Percentiles rank a stretch among this genome's conserved stretches.
Conservation (phyloP, 2,113 vertebrate genomes). For the Empidonax alnorum region DNA sequence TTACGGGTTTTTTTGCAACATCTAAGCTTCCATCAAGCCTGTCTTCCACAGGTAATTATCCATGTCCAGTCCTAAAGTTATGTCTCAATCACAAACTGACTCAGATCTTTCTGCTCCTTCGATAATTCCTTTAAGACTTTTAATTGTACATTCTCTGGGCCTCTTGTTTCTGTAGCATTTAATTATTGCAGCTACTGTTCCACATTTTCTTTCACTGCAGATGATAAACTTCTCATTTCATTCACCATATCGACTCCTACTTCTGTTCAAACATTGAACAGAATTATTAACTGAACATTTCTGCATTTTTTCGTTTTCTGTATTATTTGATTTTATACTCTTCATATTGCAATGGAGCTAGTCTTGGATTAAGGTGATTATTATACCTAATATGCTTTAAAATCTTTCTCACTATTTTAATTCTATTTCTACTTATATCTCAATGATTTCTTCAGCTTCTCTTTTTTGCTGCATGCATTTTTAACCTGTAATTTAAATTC, state of each 20-base stretch:
- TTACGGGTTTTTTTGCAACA: not conserved
- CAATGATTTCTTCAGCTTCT: not conserved
- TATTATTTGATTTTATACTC: conserved; percentile 6
- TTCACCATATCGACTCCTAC: not conserved
- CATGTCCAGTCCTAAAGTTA: not conserved
- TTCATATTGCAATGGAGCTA: not conserved
- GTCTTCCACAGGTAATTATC: not conserved
- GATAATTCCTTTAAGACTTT: conserved; percentile 8
- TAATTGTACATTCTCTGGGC: not conserved
- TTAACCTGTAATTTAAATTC: conserved; percentile 38
- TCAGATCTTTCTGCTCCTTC: not conserved
- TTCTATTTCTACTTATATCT: not conserved
- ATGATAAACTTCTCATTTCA: conserved; percentile 28
- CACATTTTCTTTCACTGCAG: not conserved
- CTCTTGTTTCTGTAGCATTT: conserved; percentile 3
- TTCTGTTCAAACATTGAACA: conserved; percentile 22
- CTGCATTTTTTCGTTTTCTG: not conserved
- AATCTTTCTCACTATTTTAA: conserved; percentile 1
- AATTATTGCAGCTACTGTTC: conserved; percentile 1
- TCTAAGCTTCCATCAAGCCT: not conserved
- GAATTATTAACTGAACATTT: conserved; percentile 16
- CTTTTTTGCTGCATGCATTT: not conserved
- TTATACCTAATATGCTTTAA: conserved; percentile 11
- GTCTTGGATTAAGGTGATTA: not conserved
- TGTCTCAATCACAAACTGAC: not conserved